Conservation (phyloP, 2,888 invertebrate genomes). For the Villa cingulata region DNA sequence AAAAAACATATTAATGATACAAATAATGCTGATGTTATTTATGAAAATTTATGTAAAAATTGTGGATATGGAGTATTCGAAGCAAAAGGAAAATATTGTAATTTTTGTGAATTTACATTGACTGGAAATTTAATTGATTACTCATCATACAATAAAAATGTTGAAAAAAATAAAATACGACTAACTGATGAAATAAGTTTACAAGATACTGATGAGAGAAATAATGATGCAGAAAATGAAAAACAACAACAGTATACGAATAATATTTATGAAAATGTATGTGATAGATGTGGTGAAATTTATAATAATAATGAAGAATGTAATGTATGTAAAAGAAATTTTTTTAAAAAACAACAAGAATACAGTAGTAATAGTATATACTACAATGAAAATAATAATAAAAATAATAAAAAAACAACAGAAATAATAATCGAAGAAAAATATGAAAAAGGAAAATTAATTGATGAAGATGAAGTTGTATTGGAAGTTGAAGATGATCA, state of each 20-base stretch:
- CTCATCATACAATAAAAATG: no score
- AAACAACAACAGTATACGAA: neutral
- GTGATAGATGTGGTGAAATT: conserved; percentile 27
- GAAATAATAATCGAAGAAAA: neutral
- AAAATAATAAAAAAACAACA: conserved; percentile 5
- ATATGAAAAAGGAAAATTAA: neutral
- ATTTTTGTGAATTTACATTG: conserved; percentile 30
- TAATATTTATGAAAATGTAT: conserved; percentile 32
- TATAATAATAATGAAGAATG: conserved; percentile 27
- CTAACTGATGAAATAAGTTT: neutral
- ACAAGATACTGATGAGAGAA: neutral
- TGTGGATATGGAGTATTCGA: conserved; percentile 33
- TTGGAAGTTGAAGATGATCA: no score
- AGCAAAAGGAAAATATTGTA: conserved; percentile 28
- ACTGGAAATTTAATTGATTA: conserved; percentile 20
- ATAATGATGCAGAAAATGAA: conserved; percentile 15
- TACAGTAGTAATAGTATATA: neutral
- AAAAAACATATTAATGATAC: neutral
- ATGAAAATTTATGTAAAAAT: conserved; percentile 32
- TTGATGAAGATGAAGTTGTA: neutral
- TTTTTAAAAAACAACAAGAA: neutral
- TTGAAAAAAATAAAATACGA: neutral
- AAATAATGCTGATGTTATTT: conserved; percentile 10
- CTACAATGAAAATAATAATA: conserved; percentile 1
- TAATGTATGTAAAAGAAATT: conserved; percentile 9